Base-by-base conservation (phyloP, 2,797 vertebrate species). In the Acipenser oxyrinchus region DNA sequence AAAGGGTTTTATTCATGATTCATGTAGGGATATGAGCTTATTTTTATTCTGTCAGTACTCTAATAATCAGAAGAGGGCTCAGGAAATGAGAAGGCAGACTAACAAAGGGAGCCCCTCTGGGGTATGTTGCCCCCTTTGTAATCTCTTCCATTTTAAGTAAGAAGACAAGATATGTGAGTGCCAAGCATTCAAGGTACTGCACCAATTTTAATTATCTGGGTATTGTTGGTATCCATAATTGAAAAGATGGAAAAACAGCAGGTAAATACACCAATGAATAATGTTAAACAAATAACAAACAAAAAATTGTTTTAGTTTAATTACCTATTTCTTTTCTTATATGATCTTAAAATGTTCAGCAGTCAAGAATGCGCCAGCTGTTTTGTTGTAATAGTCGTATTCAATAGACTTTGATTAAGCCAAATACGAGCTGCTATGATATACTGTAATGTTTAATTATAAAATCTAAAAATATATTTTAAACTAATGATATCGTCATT, bases 1-100 rank as follows among this genome's bases (percentile, higher is more conserved):
- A 90, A 90, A 90, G 83, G 84, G 78, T 84, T 90, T 90, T 90
- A 89, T 90, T 89, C 87, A 85, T 89, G 86, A 90, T 89, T 88
- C 88, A 87, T 88, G 86, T 86, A 89, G 84, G 86, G 86, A 89
- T 87, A 91, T 90, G 85, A 88, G 83, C 86, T 88, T 90, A 90
- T 91, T 90, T 91, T 91, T 89, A 89, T 89, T 87, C 88, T 72
- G 81, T 86, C 85, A 82, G 85, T 88, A 87, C 83, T 87, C 86
- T 87, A 87, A 90, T 88, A 89, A 87, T 91, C 86, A 90, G 86
- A 88, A 71, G 75, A 88, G 86, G 81, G 79, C 83, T 82, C 65
- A 37, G 82, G 81, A 86, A 86, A 89, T 86, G 86, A 89, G 87
- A 80, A 88, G 83, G 82, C 81, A 86, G 83, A 84, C 85, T 88